Evolutionary conservation across 2,113 vertebrate genomes (phyloP), one percentile per base, ranked within the genome.

Genomic region (Puntigrus tetrazona): DNA sequence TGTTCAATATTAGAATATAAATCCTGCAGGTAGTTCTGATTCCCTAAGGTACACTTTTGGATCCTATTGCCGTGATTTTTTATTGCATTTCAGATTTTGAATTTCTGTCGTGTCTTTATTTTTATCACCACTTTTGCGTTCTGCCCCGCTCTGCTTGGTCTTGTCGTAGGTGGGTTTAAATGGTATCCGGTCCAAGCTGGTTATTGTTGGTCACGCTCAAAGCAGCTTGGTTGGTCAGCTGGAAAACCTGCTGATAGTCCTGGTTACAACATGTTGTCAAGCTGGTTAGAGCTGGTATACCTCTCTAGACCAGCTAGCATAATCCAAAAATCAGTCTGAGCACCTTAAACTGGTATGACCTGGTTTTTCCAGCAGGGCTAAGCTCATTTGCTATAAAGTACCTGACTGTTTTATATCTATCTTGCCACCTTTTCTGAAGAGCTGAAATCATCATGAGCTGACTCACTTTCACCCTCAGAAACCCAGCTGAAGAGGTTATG

Each of bases 391-490:
- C 25, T 31, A 9, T 52, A 76, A 76, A 76, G 73, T 52, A 20
- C 14, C 38, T 61, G 20, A 65, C 36, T 43, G 36, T 43, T 75
- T 43, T 31, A 52, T 43, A 55, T 59, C 67, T 45, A 3, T 41
- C 55, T 84, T 76, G 57, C 41, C 6, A 20, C 52, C 45, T 52
- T 52, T 70, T 63, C 31, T 65, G 36, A 59, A 59, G 36, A 79
- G 36, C 77, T 80, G 78, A 80, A 65, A 59, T 81, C 27, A 79
- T 14, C 36, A 69, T 52, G 7, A 70, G 63, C 43, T 70, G 65
- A 55, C 22, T 55, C 63, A 25, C 61, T 52, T 69, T 70, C 27
- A 80, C 59, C 41, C 38, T 80, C 38, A 47, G 79, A 69, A 52
- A 81, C 27, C 41, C 20, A 70, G 8, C 63, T 36, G 79, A 81